Percentiles rank a stretch among this genome's conserved stretches.
These are phyloP conservation scores for Furcifer pardalis DNA, from an alignment of 2,797 vertebrate genomes.

Conservation along the genomic window DNA sequence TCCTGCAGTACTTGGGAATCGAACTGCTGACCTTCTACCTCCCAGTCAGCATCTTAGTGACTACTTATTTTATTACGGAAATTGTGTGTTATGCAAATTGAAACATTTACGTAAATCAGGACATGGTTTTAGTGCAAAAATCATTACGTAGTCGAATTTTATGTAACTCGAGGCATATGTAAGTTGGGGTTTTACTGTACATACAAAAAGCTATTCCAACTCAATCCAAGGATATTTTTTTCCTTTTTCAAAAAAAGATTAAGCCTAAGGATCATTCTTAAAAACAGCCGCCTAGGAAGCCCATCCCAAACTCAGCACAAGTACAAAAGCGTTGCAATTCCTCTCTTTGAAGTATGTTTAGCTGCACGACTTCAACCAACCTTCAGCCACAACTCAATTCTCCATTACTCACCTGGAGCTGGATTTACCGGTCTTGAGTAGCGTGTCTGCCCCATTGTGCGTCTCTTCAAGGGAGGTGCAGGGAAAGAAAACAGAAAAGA, in stretches of 20 bases:
- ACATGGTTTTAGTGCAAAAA: too few relatives aligned
- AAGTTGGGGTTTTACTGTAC: too few relatives aligned
- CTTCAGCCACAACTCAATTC: conserved; percentile 46
- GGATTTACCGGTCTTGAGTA: conserved; percentile 77
- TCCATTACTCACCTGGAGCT: conserved; percentile 79
- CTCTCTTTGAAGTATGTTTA: conserved; percentile 35
- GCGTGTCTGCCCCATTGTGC: conserved; percentile 77
- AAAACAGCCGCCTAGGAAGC: background rate
- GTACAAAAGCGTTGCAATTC: conserved; percentile 55
- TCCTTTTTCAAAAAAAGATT: background rate
- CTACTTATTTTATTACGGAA: too few relatives aligned
- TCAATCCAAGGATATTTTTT: background rate
- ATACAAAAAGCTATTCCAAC: background rate
- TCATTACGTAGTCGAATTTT: too few relatives aligned
- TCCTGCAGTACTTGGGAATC: too few relatives aligned
- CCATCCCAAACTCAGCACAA: conserved; percentile 26
- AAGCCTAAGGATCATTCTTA: too few relatives aligned
- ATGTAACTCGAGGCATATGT: too few relatives aligned
- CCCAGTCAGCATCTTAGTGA: too few relatives aligned
- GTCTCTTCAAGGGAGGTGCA: conserved; percentile 59
- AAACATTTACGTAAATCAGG: too few relatives aligned
- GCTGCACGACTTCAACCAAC: conserved; percentile 36
- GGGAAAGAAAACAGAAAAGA: background rate
- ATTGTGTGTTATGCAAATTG: too few relatives aligned
- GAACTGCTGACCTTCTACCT: too few relatives aligned